These are phyloP conservation scores for Trimorus sp. DNA, from an alignment of 2,888 invertebrate species.

Conservation along the genomic window DNA sequence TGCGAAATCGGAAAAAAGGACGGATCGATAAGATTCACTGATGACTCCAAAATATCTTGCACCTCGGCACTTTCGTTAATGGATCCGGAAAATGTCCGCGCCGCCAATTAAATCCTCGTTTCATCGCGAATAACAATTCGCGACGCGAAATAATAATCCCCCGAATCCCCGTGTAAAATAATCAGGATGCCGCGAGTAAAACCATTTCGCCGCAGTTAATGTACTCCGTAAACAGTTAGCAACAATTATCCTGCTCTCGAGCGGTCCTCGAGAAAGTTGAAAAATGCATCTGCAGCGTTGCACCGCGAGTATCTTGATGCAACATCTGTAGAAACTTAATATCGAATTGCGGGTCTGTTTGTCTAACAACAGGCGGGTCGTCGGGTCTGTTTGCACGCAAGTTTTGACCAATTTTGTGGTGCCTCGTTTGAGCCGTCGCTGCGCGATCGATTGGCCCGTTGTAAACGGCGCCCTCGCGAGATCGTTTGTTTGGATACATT, in stretches of 20 bases:
- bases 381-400: conserved; percentile 34
- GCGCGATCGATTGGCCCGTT: conserved; percentile 40
- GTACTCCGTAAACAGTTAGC: neutral
- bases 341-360: conserved; percentile 32
- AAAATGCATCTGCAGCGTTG: conserved; percentile 10
- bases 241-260: neutral
- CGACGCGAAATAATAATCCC: no score
- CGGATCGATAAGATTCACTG: no score
- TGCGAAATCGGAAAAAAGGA: no score
- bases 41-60: no score
- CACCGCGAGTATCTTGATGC: neutral
- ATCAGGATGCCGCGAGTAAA: no score
- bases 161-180: neutral
- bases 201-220: neutral
- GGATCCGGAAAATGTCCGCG: no score
- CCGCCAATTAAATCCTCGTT: no score
- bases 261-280: conserved; percentile 9
- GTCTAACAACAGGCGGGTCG: conserved; percentile 31
- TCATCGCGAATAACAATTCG: no score
- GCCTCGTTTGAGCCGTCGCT: conserved; percentile 36
- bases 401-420: conserved; percentile 33
- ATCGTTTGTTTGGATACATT: conserved; percentile 43
- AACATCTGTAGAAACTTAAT: conserved; percentile 10
- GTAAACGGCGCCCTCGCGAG: conserved; percentile 39
- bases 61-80: no score